Evolutionary conservation across 1,140 invertebrate species (phyloP).

Genomic region (Cylas formicarius): DNA sequence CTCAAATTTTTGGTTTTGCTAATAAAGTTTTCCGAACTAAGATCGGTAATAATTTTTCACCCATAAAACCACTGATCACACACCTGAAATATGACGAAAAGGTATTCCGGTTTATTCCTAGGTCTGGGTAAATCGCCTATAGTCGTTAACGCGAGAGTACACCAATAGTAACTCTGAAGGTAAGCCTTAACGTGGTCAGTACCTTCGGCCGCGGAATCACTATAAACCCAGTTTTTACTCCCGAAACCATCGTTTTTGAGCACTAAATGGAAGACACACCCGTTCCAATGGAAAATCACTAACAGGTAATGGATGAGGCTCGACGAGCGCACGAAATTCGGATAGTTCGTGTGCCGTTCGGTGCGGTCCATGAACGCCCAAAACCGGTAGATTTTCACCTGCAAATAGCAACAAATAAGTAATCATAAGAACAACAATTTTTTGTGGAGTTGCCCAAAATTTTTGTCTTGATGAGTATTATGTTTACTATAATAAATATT

Average conservation of each 20-base stretch:
- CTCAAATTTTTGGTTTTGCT: too few species aligned
- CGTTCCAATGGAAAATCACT: slow-evolving; percentile 99
- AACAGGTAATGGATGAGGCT: slow-evolving; percentile 93
- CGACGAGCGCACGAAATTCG: slow-evolving; percentile 91
- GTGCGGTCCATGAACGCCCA: slow-evolving; percentile 98
- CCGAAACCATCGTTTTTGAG: slow-evolving; percentile 91
- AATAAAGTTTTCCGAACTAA: too few species aligned
- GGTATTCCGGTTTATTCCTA: slow-evolving; percentile 81
- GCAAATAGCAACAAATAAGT: slow-evolving; percentile 1
- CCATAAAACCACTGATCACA: slow-evolving; percentile 67
- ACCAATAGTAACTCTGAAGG: slow-evolving; percentile 97
- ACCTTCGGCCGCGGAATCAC: slow-evolving; percentile 59
- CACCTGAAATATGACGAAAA: slow-evolving; percentile 80
- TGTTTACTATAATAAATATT: too few species aligned
- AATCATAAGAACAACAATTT: too few species aligned
- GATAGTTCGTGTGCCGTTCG: slow-evolving; percentile 97
- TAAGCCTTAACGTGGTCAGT: slow-evolving; percentile 89
- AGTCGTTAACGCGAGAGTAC: slow-evolving; percentile 88
- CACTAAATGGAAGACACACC: slow-evolving; percentile 94
- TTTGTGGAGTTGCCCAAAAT: too few species aligned
- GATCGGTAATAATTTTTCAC: too few species aligned
- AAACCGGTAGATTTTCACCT: slow-evolving; percentile 65
- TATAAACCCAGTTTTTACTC: slow-evolving; percentile 84
- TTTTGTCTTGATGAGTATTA: too few species aligned
- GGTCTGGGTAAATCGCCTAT: slow-evolving; percentile 75